Evolutionary conservation across 2,888 invertebrate genomes (phyloP), one percentile per base, ranked within the genome.

Genomic region (Cantharis lateralis): DNA sequence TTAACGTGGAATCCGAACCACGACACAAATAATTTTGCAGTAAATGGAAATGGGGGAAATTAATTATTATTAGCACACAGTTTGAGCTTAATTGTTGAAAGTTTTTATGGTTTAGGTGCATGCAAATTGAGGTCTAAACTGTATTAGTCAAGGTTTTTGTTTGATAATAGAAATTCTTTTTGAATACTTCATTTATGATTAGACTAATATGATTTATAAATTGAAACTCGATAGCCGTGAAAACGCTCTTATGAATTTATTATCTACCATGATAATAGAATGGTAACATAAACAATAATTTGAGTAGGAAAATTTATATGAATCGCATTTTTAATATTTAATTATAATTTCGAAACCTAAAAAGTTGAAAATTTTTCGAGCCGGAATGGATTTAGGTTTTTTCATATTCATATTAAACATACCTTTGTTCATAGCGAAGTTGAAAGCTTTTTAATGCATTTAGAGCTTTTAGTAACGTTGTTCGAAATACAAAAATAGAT

Each of bases 361-460:
- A 48, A 48, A 48, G 48, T 48, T 48, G n/a, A 48, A 48, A 48
- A 48, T n/a, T n/a, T 48, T 48, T 7, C 48, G n/a, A 48, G 48
- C 48, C 5, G 48, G 48, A 48, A 48, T 66, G 24, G 64, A 66
- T 66, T 66, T 66, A 24, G 24, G 24, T 20, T 71, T 71, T 61
- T 20, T 24, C 61, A 62, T 24, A 62, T 71, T 71, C 71, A 71
- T 71, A 62, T 20, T 26, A 62, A 32, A 70, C 16, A 70, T 18
- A 70, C n/a, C 32, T 28, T 70, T 70, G 71, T 77, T 73, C 74
- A 18, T 69, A 63, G 62, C 63, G 48, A 18, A 74, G 66, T 78
- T 75, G 75, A 77, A 77, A 79, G 79, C 79, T 79, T 79, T 77
- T 79, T 77, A 79, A 79, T 78, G 72, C 70, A 77, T 77, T 77